Base-by-base conservation (phyloP, 2,888 invertebrate genomes). In the Acrocera orbiculus region DNA sequence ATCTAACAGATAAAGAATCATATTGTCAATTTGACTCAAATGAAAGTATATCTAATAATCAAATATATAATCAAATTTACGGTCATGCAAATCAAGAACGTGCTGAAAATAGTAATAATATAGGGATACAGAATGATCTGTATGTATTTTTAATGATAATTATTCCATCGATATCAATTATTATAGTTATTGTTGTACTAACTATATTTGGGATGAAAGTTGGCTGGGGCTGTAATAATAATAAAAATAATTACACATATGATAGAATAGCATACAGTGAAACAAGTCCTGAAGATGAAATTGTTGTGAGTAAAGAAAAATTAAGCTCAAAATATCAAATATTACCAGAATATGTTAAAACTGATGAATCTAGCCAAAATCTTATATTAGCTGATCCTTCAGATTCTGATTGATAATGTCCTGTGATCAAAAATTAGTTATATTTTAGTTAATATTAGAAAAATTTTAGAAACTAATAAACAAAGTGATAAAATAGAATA, bases 11-110 rank as follows among this genome's bases (percentile, higher is more conserved):
- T 4, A 49, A 49, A 17, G 56, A 59, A 35, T 49, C 56, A 16
- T 55, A 48, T 35, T 59, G 59, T 41, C 51, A 51, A 31, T 47
- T n/a, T n/a, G n/a, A 48, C 1, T 54, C 54, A 35, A 48, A 54
- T 19, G 55, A 53, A 27, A 49, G 54, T 24, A 56, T 54, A 32
- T 51, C 53, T 2, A 51, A 52, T 13, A 48, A 50, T 39, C 5
- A 19, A 22, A 22, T 22, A 22, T 7, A 6, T 22, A 6, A 6
- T 8, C 19, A 19, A 6, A 19, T 6, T 6, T 19, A 19, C 8
- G 19, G 8, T 19, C 11, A 2, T 11, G 26, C 6, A 17, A 15
- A 17, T 14, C 17, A 16, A 2, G 22, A 11, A 10, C 22, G 13
- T 11, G 19, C 29, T 16, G 17, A 27, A 16, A 17, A 16, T 9